phyloP scores from a whole-genome alignment of 2,888 invertebrate species.

The Drosophila buzzatii region DNA sequence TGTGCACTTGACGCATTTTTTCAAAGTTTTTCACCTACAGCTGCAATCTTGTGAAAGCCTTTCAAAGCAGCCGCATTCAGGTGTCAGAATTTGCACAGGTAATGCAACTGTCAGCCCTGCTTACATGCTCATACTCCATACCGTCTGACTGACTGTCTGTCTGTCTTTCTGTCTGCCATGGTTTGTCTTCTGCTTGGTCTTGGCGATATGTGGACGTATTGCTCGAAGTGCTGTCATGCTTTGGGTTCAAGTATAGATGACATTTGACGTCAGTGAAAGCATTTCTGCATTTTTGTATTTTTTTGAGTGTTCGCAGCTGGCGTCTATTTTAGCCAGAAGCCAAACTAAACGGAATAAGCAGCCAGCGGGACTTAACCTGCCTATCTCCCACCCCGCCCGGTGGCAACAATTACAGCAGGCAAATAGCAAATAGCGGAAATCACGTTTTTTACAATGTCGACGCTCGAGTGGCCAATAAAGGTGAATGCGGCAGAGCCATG shows the following conservation, averaged over 20 bases:
- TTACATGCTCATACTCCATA: constrained; percentile 1
- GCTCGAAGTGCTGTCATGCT: constrained; percentile 3
- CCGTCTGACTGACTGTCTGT: background rate
- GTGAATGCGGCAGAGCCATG: constrained; percentile 32
- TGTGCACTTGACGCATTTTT: background rate
- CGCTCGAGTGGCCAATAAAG: constrained; percentile 59
- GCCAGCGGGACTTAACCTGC: constrained; percentile 2
- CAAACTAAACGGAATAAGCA: constrained; percentile 37
- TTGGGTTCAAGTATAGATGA: constrained; percentile 28
- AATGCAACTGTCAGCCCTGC: constrained; percentile 40
- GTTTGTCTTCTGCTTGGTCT: background rate
- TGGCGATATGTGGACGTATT: constrained; percentile 6
- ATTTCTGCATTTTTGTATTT: constrained; percentile 34
- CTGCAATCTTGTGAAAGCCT: constrained; percentile 41
- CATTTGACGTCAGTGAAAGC: constrained; percentile 36
- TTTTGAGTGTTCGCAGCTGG: constrained; percentile 42
- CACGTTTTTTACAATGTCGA: constrained; percentile 68
- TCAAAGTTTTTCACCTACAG: constrained; percentile 27
- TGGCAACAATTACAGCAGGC: constrained; percentile 62
- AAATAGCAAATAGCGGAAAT: constrained; percentile 72
- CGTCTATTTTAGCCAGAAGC: constrained; percentile 47
- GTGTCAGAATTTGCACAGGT: constrained; percentile 35
- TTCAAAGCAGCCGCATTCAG: constrained; percentile 40
- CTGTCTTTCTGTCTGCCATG: background rate
- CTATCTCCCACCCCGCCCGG: background rate